A percentile compares a stretch with the other conserved stretches of the same genome.
phyloP scores from a whole-genome alignment of 2,113 vertebrate species.

The Anas platyrhynchos region DNA sequence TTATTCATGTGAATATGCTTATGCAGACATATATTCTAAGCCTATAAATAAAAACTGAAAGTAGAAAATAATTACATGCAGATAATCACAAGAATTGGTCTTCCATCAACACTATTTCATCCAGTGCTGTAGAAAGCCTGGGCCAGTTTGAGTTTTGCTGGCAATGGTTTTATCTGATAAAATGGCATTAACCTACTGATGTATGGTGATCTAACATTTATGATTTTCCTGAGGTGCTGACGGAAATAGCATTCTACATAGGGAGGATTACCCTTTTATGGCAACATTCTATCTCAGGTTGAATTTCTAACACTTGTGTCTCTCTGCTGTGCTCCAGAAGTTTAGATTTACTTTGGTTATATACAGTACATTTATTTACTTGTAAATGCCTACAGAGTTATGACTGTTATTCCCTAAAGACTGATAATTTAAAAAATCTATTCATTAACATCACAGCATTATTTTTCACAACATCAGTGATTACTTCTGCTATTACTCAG shows the following conservation, averaged over 20 bases:
- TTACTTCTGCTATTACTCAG: conserved; percentile 6
- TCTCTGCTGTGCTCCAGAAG: neutral
- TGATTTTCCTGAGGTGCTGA: neutral
- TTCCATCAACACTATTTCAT: neutral
- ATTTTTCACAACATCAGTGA: conserved; percentile 3
- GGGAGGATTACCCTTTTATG: neutral
- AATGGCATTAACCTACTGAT: neutral
- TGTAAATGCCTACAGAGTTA: neutral
- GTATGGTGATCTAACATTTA: neutral
- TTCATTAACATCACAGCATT: neutral
- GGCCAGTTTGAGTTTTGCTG: neutral
- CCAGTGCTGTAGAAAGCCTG: neutral
- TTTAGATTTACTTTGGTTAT: neutral
- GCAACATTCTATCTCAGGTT: neutral
- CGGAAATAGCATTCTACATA: neutral
- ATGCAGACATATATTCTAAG: neutral
- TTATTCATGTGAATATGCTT: neutral
- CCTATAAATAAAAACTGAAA: neutral
- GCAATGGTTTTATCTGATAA: neutral
- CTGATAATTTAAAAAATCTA: conserved; percentile 6
- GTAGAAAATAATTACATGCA: neutral
- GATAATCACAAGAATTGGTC: neutral
- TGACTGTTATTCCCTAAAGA: neutral
- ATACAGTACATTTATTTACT: neutral
- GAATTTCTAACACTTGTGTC: neutral